Conservation (phyloP, 2,888 invertebrate genomes). For the Agrilus cyanescens region DNA sequence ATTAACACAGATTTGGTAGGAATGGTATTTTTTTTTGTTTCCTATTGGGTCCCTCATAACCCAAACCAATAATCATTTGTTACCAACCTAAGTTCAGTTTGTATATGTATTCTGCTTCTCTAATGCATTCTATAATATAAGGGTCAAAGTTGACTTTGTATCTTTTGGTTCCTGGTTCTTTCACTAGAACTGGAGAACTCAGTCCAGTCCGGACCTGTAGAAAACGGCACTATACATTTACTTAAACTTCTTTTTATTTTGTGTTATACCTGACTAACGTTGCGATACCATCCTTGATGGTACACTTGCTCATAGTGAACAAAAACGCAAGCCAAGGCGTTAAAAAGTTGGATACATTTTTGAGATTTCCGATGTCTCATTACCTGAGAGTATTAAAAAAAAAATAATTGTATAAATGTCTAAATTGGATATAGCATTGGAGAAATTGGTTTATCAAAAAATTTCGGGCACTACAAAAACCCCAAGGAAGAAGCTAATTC, state of each 20-base stretch:
- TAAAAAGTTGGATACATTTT: conserved; percentile 63
- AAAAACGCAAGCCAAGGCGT: conserved; percentile 66
- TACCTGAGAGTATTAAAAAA: conserved; percentile 28
- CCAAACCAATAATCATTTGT: background rate
- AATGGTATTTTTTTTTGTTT: background rate
- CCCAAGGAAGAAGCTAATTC: too few relatives aligned
- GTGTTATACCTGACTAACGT: conserved; percentile 53
- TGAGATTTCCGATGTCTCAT: conserved; percentile 55
- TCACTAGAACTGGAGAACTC: conserved; percentile 57
- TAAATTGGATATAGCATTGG: too few relatives aligned
- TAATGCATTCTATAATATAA: conserved; percentile 57
- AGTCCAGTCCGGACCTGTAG: conserved; percentile 50
- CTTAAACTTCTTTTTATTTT: background rate
- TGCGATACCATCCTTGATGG: conserved; percentile 69
- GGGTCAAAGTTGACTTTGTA: conserved; percentile 63
- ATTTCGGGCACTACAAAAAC: too few relatives aligned
- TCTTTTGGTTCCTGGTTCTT: conserved; percentile 51
- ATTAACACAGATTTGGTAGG: too few relatives aligned
- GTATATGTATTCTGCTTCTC: conserved; percentile 73
- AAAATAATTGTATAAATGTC: background rate
- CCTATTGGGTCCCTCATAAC: background rate
- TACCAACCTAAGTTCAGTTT: conserved; percentile 54
- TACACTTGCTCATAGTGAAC: conserved; percentile 74
- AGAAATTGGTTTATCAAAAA: too few relatives aligned
- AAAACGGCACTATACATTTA: background rate